A percentile compares a stretch with the other conserved stretches of the same genome.
phyloP scores from a whole-genome alignment of 2,113 vertebrate genomes.

The Chloroceryle aenea region DNA sequence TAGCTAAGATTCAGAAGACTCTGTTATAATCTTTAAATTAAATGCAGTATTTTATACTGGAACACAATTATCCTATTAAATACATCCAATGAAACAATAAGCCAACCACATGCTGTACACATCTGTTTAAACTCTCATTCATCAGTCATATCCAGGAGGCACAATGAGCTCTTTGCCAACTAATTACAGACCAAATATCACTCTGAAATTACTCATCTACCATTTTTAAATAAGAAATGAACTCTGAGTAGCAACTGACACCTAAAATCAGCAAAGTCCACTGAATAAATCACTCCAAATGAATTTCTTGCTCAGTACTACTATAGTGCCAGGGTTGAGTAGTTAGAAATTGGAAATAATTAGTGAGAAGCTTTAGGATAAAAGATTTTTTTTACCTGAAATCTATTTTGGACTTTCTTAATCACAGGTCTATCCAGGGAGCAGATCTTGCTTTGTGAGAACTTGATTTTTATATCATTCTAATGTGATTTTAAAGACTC shows the following conservation, averaged over 20 bases:
- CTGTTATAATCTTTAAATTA: neutral
- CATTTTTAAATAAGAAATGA: neutral
- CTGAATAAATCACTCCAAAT: neutral
- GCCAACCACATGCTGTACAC: neutral
- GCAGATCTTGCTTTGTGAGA: neutral
- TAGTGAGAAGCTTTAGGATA: neutral
- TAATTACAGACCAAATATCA: slow-evolving; percentile 7
- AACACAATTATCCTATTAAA: slow-evolving; percentile 3
- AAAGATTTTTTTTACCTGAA: neutral
- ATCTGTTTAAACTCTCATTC: slow-evolving; percentile 6
- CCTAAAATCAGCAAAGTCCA: neutral
- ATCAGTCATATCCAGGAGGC: neutral
- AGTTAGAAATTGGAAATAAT: neutral
- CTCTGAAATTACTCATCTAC: neutral
- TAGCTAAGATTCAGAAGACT: neutral
- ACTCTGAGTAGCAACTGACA: neutral
- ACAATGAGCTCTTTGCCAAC: neutral
- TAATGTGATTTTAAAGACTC: slow-evolving; percentile 37
- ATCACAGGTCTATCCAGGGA: neutral
- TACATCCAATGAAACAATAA: neutral
- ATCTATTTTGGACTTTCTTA: neutral
- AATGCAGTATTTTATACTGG: neutral
- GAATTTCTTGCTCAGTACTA: neutral
- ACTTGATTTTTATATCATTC: slow-evolving; percentile 11
- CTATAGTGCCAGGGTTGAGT: neutral